Evolutionary conservation across 1,140 invertebrate genomes (phyloP).

Genomic region (Drosophila pruinosa): DNA sequence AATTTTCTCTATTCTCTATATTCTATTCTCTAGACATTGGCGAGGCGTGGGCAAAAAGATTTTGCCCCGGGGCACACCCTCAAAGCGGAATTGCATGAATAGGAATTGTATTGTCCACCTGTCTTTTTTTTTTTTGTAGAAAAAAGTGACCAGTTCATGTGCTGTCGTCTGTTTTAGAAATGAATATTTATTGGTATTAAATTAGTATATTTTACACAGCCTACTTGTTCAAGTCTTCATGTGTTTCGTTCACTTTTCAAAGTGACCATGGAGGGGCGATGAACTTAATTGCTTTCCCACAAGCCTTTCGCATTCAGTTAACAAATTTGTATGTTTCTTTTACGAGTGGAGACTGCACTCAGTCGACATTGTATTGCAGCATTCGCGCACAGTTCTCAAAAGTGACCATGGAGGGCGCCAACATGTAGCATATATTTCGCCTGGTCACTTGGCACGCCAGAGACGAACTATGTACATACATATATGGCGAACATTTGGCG

Average conservation of each 20-base stretch:
- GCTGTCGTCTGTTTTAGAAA: too few species aligned
- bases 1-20: background rate
- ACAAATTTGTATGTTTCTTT: background rate
- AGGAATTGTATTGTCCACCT: too few species aligned
- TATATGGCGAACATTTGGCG: too few species aligned
- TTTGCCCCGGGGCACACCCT: background rate
- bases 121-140: too few species aligned
- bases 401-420: background rate
- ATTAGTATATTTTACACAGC: too few species aligned
- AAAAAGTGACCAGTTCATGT: too few species aligned
- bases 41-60: background rate
- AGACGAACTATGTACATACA: background rate
- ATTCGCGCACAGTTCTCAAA: too few species aligned
- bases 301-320: background rate
- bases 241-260: background rate
- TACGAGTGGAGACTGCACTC: background rate
- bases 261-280: background rate
- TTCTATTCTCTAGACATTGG: background rate
- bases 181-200: too few species aligned
- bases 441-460: background rate
- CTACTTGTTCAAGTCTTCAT: too few species aligned
- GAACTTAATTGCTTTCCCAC: background rate
- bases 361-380: too few species aligned
- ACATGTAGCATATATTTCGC: background rate
- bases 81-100: too few species aligned